Base-by-base conservation (phyloP, 2,888 invertebrate species). In the Myopa testacea region DNA sequence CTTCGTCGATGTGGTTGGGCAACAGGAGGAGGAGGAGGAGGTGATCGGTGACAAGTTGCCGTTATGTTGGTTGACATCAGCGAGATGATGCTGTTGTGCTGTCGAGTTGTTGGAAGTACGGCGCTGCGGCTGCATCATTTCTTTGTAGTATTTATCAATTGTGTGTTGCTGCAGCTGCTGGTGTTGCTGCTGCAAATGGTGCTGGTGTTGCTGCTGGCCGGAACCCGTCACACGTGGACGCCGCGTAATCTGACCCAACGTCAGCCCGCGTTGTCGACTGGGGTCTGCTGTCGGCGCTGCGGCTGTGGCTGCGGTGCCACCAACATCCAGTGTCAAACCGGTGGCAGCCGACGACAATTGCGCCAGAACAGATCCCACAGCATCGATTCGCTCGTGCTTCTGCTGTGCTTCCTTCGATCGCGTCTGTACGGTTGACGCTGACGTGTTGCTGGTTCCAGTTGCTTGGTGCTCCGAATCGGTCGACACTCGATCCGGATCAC, bases 401-500 rank as follows among this genome's bases (percentile, higher is more conserved):
- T 75, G 71, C 16, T 55, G 58, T 37, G 77, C 55, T 26, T 26
- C 26, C 26, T 26, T 12, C 10, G 55, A 5, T 50, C 76, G 76
- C 4, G 67, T 76, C 34, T 78, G 71, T 4, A 76, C 74, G 80
- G 80, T 79, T 83, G 81, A 77, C 82, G 77, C 81, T 79, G 67
- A 80, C 70, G 77, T 78, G 71, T 38, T 71, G 71, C 62, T 45
- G 52, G 82, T 84, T 85, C 84, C 84, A 85, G 84, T 84, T 84
- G 87, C 85, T 85, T 86, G 87, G 83, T 89, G 89, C 85, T 89
- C 89, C 79, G 89, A 89, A 86, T 89, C 89, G 55, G 89, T 90
- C 80, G 89, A 89, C 84, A 89, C 86, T 80, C 89, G 89, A 88
- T 90, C 89, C 84, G 89, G 89, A 88, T 90, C 89, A 86, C 89